Base-by-base conservation (phyloP, 2,888 invertebrate species). In the Zhuqinia jingwanae region DNA sequence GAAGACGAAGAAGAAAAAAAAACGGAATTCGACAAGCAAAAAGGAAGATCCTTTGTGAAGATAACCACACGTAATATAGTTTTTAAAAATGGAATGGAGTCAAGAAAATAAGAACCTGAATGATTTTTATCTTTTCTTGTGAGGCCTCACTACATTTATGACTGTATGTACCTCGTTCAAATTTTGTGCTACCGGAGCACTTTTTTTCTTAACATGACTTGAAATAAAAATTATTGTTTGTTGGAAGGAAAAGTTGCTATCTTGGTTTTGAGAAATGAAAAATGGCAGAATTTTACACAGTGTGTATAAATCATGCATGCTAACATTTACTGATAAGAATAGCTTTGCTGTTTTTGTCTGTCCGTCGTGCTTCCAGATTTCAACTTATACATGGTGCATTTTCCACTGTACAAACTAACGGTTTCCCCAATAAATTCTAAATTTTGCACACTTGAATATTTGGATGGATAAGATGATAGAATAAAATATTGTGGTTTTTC, bases 1-100 rank as follows among this genome's bases (percentile, higher is more conserved):
- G 5, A 6, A 8, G 8, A 36, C 36, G 36, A 36, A n/a, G n/a
- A n/a, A n/a, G n/a, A n/a, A n/a, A n/a, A n/a, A n/a, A 65, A 73
- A 75, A 75, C n/a, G 50, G 78, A 70, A 84, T 70, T 78, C 85
- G 47, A 85, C 73, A 75, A 53, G 36, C 53, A 70, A 75, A 50
- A 65, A 30, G 58, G 78, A 36, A 79, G 85, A 79, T 79, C 63
- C 45, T 79, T 6, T 5, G 22, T n/a, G 17, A 30, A 79, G 85
- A 85, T 85, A 85, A 45, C 60, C 85, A 79, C 78, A 85, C 85
- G 79, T 78, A 85, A 68, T 76, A 56, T 58, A 73, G 25, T 36
- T 60, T 47, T 79, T 77, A 79, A 85, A 75, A 77, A n/a, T n/a
- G n/a, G n/a, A n/a, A 53, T 58, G 36, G 70, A 56, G 65, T 65